Evolutionary conservation across 2,888 invertebrate species (phyloP), one percentile per base, ranked within the genome.

Genomic region (Parnassius mnemosyne): DNA sequence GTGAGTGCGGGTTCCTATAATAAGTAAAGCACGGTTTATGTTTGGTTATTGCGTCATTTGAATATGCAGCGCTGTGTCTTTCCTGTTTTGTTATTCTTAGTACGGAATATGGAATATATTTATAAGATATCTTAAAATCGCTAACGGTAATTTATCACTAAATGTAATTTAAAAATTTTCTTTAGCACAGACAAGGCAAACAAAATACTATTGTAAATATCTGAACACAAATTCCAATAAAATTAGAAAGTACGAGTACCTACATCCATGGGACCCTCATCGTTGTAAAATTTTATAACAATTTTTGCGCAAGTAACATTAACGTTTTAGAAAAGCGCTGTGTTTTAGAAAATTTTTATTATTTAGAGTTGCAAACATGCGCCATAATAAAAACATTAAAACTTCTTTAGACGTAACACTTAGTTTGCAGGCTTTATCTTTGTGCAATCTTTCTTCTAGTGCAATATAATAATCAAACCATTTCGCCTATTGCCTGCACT

Each of bases 311-410:
- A 50, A 56, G 10, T 10, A 56, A 57, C 49, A 57, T 43, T 13
- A n/a, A 16, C 12, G 10, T 42, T 46, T 12, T n/a, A 13, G 25
- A 42, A 53, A 47, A 57, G 16, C 1, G 16, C 16, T 16, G 16
- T 1, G 16, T 16, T 16, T 16, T 16, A 16, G 16, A 16, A 16
- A 16, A 16, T 1, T 16, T 16, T 16, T 16, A 16, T 16, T 16
- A 16, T 16, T 16, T 16, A 57, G 54, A 34, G 44, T 25, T 57
- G 57, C 25, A 44, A 49, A 10, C 57, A 2, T 16, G 12, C 13
- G 44, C 57, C n/a, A 50, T 43, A 62, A 62, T 62, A 62, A 62
- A 62, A n/a, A 54, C 57, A 62, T 62, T 58, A 57, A 62, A 53
- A 61, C 11, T 49, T 50, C 57, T 53, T 57, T 62, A 25, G 53